Evolutionary conservation across 35 echinoderm and acorn worm species (phyloP), one percentile per base, ranked within the genome.

Genomic region (Strongylocentrotus purpuratus): DNA sequence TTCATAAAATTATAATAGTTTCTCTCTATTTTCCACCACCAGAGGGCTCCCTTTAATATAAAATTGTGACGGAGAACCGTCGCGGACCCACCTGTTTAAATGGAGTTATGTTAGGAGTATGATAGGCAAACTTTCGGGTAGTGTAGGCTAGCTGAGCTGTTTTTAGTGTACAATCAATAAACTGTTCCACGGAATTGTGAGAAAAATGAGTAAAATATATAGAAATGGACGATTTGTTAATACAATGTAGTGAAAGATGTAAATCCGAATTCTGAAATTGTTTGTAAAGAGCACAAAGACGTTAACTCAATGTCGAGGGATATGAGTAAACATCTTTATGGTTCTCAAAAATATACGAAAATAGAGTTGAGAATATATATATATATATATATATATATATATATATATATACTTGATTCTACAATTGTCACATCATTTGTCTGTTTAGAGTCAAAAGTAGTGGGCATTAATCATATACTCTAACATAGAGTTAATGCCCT

Each of bases 121-220:
- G 9, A 93, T n/a, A 93, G 46, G 91, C 91, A 93, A 50, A 58
- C 31, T 93, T 93, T 50, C 46, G 45, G 28, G 91, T 93, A 31
- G 48, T 47, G 91, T 93, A 93, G 46, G 91, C 91, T 46, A 93
- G 91, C 28, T 93, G 91, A 93, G 91, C 91, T 25, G 91, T 58
- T 58, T 93, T 93, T 47, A 93, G 13, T 93, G 91, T 93, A 46
- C 91, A 93, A 58, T 93, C 91, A 93, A 93, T 93, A 46, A 93
- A 93, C 91, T 93, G 91, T 93, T 45, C 87, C 87, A 33, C 6
- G 7, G 31, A 2, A 10, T 15, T 89, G 33, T 41, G 87, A 89
- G 33, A 33, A 89, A 89, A 78, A 78, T 6, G 22, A 28, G 18
- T 78, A 7, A 55, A 55, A 9, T 78, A 78, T 22, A 28, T 78